A percentile compares a stretch with the other conserved stretches of the same genome.
Evolutionary conservation across 2,797 vertebrate species (phyloP).

Genomic region (Acanthurus tractus): DNA sequence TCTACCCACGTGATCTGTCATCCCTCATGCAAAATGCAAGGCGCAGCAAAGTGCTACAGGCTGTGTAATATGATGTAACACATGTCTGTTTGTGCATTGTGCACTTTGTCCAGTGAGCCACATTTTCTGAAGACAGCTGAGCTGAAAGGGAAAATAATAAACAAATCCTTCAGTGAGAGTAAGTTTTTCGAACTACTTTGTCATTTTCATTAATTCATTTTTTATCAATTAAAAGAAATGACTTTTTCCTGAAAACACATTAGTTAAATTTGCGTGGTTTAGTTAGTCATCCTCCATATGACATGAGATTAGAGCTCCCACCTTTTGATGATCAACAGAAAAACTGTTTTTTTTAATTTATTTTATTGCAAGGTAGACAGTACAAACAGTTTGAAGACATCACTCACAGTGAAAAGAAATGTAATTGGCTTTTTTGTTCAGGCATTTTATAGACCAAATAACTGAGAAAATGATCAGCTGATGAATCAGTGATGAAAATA

Average conservation of each 20-base stretch:
- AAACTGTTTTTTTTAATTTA: not conserved
- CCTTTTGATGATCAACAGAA: not conserved
- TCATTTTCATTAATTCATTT: not conserved
- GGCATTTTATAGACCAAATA: not conserved
- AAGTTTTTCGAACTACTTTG: conserved; percentile 66
- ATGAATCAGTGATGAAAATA: conserved; percentile 1
- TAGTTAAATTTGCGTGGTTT: too few species aligned
- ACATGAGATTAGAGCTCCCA: not conserved
- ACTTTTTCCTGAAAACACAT: too few species aligned
- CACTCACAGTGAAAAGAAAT: too few species aligned
- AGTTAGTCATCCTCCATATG: not conserved
- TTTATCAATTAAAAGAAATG: too few species aligned
- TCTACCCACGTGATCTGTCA: conserved; percentile 32
- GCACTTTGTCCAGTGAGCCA: conserved; percentile 79
- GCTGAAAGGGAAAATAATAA: conserved; percentile 51
- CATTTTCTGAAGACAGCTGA: conserved; percentile 58
- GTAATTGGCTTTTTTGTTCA: not conserved
- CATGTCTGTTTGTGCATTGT: conserved; percentile 52
- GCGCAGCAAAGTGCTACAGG: conserved; percentile 1
- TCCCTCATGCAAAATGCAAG: conserved; percentile 31
- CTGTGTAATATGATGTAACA: conserved; percentile 41
- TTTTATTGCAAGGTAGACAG: too few species aligned
- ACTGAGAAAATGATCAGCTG: not conserved
- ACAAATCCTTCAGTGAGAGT: conserved; percentile 72
- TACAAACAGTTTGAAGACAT: too few species aligned